Evolutionary conservation across 2,113 vertebrate species (phyloP).

Genomic region (Tetraodon nigroviridis): DNA sequence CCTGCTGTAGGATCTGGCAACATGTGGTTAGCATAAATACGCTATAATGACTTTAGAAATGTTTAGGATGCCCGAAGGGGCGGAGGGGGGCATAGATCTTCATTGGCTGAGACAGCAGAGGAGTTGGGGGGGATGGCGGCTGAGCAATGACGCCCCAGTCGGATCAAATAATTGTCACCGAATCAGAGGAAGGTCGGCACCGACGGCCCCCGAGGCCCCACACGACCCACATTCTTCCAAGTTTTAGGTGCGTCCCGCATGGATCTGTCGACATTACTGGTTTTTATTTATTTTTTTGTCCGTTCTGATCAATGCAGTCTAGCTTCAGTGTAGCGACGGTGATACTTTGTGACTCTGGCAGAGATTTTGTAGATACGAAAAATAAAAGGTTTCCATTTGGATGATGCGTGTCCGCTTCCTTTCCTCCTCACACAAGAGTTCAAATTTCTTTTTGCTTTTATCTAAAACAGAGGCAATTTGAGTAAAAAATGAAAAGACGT

Average conservation of each 20-base stretch:
- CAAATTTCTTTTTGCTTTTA: slow-evolving; percentile 6
- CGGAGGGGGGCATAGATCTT: slow-evolving; percentile 16
- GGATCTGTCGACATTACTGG: slow-evolving; percentile 7
- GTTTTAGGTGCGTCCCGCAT: background rate
- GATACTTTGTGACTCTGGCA: too few relatives aligned
- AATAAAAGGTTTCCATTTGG: slow-evolving; percentile 27
- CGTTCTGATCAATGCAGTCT: background rate
- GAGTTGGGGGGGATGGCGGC: slow-evolving; percentile 4
- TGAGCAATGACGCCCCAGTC: slow-evolving; percentile 17
- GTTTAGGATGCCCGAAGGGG: background rate
- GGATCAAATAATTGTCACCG: slow-evolving; percentile 34
- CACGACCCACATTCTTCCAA: slow-evolving; percentile 46
- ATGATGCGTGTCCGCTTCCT: slow-evolving; percentile 4
- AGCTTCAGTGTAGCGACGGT: background rate
- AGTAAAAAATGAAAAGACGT: slow-evolving; percentile 48
- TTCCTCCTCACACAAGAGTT: too few relatives aligned
- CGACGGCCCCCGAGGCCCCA: slow-evolving; percentile 28
- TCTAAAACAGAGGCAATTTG: slow-evolving; percentile 28
- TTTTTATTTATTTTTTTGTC: slow-evolving; percentile 4
- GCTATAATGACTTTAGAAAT: too few relatives aligned
- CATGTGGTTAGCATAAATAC: too few relatives aligned
- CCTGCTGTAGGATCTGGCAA: too few relatives aligned
- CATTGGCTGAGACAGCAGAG: slow-evolving; percentile 28
- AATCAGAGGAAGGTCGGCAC: slow-evolving; percentile 19
- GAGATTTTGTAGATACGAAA: background rate